Base-by-base conservation (phyloP, 1,140 invertebrate species). In the Drosophila mauritiana region DNA sequence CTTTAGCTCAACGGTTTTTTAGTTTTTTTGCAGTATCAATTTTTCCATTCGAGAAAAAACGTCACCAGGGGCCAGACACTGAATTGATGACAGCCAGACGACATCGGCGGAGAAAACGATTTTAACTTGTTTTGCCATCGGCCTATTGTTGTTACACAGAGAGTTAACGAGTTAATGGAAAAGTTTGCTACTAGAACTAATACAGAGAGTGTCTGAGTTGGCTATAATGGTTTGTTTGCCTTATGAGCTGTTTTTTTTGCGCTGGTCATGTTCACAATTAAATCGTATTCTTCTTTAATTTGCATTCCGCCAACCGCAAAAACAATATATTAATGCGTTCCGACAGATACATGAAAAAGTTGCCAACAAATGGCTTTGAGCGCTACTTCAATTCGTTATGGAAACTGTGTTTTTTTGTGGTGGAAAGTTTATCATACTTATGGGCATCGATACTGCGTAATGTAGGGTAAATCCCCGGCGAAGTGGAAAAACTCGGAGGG, bases 81-180 rank as follows among this genome's bases (percentile, higher is more conserved):
- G 76, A 84, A 84, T 76, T 63, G 57, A 83, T 83, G 80, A 80
- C 80, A 75, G 36, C 56, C 80, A 83, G 70, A 84, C 69, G 70
- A 58, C 68, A 58, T 53, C 53, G 59, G 52, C 25, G 64, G 49
- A 58, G 55, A 55, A 56, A 56, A 75, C 61, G 77, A 73, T 83
- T 73, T 73, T 84, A 83, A 85, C 64, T 68, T 65, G 64, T 65
- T 68, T 68, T 40, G 43, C 31, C 52, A 43, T 17, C 49, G 49
- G 72, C 55, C 76, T 84, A 79, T 83, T 83, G 81, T 84, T 80
- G 70, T 72, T 79, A 73, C 34, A 73, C 37, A 39, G 80, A 63
- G 48, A 84, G 73, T 74, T 85, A 85, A 85, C 81, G 81, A 85
- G 81, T 80, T 85, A 85, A 85, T 85, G 81, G 81, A 85, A 85